These are phyloP conservation scores for Marronus borbonicus DNA, from an alignment of 2,888 invertebrate species.

Conservation along the genomic window DNA sequence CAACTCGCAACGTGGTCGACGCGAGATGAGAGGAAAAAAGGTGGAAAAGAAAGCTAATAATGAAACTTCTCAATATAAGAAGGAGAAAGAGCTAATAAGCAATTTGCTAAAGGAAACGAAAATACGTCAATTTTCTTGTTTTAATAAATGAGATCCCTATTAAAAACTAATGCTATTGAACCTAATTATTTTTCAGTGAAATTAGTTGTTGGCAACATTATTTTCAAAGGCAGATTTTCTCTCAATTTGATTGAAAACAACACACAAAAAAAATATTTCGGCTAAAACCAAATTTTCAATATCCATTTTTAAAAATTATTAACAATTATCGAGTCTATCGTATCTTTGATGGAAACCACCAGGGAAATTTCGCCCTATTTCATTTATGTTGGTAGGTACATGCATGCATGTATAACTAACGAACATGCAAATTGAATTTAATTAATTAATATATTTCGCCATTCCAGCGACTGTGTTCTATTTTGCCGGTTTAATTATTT, in stretches of 20 bases:
- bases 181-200: too few species aligned
- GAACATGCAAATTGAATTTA: slow-evolving; percentile 13
- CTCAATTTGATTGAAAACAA: too few species aligned
- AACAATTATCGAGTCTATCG: too few species aligned
- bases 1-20: slow-evolving; percentile 9
- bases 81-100: slow-evolving; percentile 20
- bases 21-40: slow-evolving; percentile 17
- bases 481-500: slow-evolving; percentile 8
- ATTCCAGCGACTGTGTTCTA: neutral
- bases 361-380: slow-evolving; percentile 5
- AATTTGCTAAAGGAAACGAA: slow-evolving; percentile 9
- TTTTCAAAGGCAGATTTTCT: too few species aligned
- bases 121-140: slow-evolving; percentile 3
- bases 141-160: slow-evolving; percentile 20
- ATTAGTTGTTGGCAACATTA: too few species aligned
- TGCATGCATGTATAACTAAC: neutral
- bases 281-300: too few species aligned
- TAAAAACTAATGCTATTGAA: too few species aligned
- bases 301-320: too few species aligned
- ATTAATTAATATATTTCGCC: slow-evolving; percentile 21
- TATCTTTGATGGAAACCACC: neutral
- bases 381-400: neutral
- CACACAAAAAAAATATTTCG: too few species aligned
- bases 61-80: slow-evolving; percentile 12
- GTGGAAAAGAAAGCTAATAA: slow-evolving; percentile 13